These are phyloP conservation scores for Pipistrellus kuhlii DNA, from an alignment of 2,797 vertebrate species.

Conservation along the genomic window DNA sequence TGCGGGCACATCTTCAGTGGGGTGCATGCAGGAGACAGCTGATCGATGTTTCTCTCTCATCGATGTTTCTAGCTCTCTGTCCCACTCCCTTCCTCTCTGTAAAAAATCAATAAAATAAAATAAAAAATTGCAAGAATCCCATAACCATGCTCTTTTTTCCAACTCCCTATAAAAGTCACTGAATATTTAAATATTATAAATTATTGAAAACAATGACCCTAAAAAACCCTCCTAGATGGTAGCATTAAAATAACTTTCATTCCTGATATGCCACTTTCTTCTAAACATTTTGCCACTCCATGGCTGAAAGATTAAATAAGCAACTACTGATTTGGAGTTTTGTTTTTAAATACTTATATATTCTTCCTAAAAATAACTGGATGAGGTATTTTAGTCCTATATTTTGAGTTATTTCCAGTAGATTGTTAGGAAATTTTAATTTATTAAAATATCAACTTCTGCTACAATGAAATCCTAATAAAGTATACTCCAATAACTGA, in stretches of 20 bases:
- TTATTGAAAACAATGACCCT: background rate
- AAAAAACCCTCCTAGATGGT: background rate
- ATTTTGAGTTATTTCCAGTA: slow-evolving; percentile 1
- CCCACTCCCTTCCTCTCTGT: too few species aligned
- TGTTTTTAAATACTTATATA: background rate
- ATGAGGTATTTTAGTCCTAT: background rate
- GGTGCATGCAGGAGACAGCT: too few species aligned
- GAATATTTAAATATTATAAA: slow-evolving; percentile 21
- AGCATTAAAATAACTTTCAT: background rate
- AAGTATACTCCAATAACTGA: slow-evolving; percentile 5
- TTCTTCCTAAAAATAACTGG: background rate
- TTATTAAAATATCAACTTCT: slow-evolving; percentile 26
- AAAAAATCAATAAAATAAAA: too few species aligned
- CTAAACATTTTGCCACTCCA: background rate
- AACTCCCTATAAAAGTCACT: background rate
- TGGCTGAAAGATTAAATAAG: background rate
- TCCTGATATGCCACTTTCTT: background rate
- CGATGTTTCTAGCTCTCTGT: too few species aligned
- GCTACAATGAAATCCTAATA: background rate
- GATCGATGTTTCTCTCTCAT: too few species aligned
- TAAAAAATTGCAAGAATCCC: background rate
- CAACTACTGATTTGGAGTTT: background rate
- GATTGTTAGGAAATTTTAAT: background rate
- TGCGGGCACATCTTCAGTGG: too few species aligned
- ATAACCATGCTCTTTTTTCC: background rate